Evolutionary conservation across 2,888 invertebrate genomes (phyloP).

Genomic region (Sipunculus nudus): DNA sequence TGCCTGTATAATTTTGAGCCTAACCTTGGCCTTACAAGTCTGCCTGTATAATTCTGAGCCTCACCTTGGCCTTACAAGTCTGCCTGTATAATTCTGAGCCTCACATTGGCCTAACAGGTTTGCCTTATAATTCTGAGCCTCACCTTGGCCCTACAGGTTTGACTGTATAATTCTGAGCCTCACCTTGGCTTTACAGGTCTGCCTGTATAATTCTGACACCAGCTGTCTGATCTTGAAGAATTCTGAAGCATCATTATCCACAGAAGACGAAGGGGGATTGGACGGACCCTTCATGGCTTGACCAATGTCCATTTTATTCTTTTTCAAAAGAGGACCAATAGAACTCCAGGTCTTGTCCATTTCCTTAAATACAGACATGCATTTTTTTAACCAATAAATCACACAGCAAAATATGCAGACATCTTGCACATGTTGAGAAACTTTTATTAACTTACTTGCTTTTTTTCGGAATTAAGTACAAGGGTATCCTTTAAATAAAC

Average conservation of each 20-base stretch:
- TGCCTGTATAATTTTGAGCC: constrained; percentile 11
- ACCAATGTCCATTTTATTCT: constrained; percentile 11
- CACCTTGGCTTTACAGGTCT: constrained; percentile 14
- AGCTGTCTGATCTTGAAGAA: constrained; percentile 21
- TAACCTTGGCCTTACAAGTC: constrained; percentile 25
- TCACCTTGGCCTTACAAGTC: constrained; percentile 14
- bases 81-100: constrained; percentile 38
- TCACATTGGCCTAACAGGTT: constrained; percentile 24
- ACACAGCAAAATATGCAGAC: too few relatives aligned
- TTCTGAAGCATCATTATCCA: neutral
- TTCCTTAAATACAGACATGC: constrained; percentile 51
- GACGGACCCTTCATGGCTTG: neutral
- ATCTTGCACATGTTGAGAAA: too few relatives aligned
- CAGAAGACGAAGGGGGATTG: neutral
- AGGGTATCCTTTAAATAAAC: too few relatives aligned
- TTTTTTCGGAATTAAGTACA: too few relatives aligned
- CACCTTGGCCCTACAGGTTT: constrained; percentile 25
- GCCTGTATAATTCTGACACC: constrained; percentile 40
- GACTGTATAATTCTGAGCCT: constrained; percentile 3
- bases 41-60: constrained; percentile 9
- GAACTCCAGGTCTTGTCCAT: constrained; percentile 49
- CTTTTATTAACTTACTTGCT: too few relatives aligned
- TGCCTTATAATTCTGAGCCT: constrained; percentile 11
- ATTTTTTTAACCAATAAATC: too few relatives aligned
- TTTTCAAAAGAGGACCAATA: constrained; percentile 42